Conservation (phyloP, 37 sponge, comb jelly and placozoan genomes). For the Haliclona indistincta region DNA sequence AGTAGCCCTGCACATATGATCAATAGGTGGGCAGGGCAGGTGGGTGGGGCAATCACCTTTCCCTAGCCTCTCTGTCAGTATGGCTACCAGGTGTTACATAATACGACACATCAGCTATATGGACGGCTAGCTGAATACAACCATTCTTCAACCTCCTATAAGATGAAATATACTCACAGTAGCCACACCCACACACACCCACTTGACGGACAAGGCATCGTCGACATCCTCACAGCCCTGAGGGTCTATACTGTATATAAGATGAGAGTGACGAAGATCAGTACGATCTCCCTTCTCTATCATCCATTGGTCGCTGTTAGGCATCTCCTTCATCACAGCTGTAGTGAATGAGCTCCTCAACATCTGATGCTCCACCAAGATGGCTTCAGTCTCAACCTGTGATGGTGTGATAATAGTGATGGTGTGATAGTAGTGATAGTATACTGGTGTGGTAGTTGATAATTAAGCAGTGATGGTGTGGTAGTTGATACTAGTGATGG, state of each 20-base stretch:
- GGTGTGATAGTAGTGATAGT: neutral
- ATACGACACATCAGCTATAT: constrained; percentile 88
- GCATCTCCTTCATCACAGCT: constrained; percentile 25
- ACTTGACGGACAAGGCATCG: constrained; percentile 80
- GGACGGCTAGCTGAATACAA: constrained; percentile 68
- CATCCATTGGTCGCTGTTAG: constrained; percentile 17
- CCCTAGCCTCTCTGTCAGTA: constrained; percentile 53
- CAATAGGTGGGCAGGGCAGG: neutral
- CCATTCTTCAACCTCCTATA: constrained; percentile 38
- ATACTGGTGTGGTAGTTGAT: too few species aligned
- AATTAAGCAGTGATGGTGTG: too few species aligned
- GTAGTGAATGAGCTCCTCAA: constrained; percentile 36
- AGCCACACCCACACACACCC: neutral
- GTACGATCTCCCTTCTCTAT: constrained; percentile 38
- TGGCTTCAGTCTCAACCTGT: constrained; percentile 68
- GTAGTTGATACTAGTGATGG: too few species aligned
- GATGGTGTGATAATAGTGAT: neutral
- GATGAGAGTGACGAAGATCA: constrained; percentile 58
- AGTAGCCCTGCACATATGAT: constrained; percentile 36
- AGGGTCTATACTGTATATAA: constrained; percentile 80
- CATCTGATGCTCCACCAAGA: constrained; percentile 58
- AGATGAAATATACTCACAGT: neutral
- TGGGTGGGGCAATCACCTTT: constrained; percentile 9
- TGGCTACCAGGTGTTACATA: constrained; percentile 65
- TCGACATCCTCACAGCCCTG: constrained; percentile 87